Base-by-base conservation (phyloP, 1,140 invertebrate species). In the Drosophila pseudoananassae region DNA sequence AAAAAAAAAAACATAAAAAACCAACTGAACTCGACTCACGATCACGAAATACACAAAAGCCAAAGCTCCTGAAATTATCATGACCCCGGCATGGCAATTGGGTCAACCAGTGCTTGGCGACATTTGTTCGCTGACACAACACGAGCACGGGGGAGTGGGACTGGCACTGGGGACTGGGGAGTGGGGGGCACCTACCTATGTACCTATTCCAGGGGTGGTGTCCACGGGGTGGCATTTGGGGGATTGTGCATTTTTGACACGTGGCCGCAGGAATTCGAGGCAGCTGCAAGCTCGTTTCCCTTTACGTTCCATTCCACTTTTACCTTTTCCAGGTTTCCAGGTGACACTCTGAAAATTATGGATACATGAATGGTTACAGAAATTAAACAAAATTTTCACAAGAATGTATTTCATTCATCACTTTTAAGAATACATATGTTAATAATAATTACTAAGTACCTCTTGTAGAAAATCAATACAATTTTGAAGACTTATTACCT, bases 61-160 rank as follows among this genome's bases (percentile, higher is more conserved):
- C 58, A 65, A 74, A 82, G 83, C 83, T 88, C 82, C 83, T 88
- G 83, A 87, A 87, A 87, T 87, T 87, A 75, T 88, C 78, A 88
- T 87, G 82, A 87, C 83, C 82, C 82, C 82, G 47, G 73, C 81
- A 70, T 54, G 83, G 83, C 82, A 87, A 87, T 88, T 87, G 83
- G 83, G 84, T 88, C 78, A 82, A 51, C 46, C 63, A 65, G 63
- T 77, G 68, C 47, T 75, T 74, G 68, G 76, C 80, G 76, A 88
- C 83, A 87, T 88, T 87, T 87, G 78, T 88, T 69, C 29, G 74
- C 68, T 68, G 78, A 85, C 82, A 85, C 81, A 85, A 78, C 74
- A 87, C 69, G 82, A 74, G 69, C 64, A 45, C 4, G 8, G 17
- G 63, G 58, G 59, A 64, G 46, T 51, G 63, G 57, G 15, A 8